Evolutionary conservation across 2,888 invertebrate genomes (phyloP).

Genomic region (Aleiodes leptofemur): DNA sequence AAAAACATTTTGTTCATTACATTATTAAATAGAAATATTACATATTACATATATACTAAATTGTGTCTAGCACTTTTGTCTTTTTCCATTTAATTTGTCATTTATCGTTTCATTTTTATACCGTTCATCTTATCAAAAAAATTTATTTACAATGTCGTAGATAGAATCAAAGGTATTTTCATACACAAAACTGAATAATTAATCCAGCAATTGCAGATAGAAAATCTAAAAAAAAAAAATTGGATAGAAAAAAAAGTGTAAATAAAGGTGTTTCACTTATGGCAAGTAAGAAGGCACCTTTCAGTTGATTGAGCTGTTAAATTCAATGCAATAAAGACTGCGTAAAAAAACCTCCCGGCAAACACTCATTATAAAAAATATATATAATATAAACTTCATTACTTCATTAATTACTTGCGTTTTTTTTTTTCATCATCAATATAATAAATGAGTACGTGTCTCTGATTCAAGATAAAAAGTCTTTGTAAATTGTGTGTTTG

Average conservation of each 20-base stretch:
- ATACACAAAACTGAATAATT: conserved; percentile 5
- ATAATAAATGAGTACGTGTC: conserved; percentile 62
- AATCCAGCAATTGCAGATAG: too few species aligned
- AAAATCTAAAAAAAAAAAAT: conserved; percentile 2
- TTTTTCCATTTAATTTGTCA: conserved; percentile 57
- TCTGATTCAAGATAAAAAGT: conserved; percentile 58
- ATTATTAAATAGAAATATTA: conserved; percentile 66
- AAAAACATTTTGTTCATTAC: conserved; percentile 55
- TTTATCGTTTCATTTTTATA: conserved; percentile 52
- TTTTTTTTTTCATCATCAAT: conserved; percentile 48
- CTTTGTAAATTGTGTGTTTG: conserved; percentile 51
- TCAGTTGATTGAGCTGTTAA: conserved; percentile 68
- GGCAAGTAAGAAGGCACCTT: conserved; percentile 73
- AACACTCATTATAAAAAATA: conserved; percentile 59
- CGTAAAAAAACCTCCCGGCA: conserved; percentile 10
- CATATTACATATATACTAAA: conserved; percentile 61
- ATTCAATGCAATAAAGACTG: conserved; percentile 2
- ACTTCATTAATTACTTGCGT: conserved; percentile 52
- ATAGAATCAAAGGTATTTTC: conserved; percentile 7
- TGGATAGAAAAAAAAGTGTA: conserved; percentile 31
- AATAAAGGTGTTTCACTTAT: conserved; percentile 63
- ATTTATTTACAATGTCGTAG: conserved; percentile 20
- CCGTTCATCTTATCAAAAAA: conserved; percentile 58
- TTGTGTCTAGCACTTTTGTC: conserved; percentile 60
- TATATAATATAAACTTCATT: conserved; percentile 50